Base-by-base conservation (phyloP, 2,888 invertebrate species). In the Scaptomyza polygonia region DNA sequence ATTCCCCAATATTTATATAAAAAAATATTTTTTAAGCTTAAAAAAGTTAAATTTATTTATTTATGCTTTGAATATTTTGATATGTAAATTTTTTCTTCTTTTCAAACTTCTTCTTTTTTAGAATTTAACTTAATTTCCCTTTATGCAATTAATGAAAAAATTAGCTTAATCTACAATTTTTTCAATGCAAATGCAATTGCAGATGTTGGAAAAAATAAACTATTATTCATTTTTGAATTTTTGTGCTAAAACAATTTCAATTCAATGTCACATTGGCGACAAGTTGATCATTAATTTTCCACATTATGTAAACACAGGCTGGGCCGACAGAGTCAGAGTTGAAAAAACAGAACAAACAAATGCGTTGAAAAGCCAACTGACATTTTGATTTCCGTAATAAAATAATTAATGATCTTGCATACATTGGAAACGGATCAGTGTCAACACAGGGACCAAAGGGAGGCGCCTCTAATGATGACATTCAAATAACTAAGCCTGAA, bases 381-480 rank as follows among this genome's bases (percentile, higher is more conserved):
- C 89, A 88, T 87, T 88, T 87, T 82, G 88, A 85, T 88, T 88
- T 85, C 79, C 88, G 88, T 82, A 87, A 88, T 88, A 88, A 88
- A 85, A 79, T 86, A 86, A 86, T 86, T 86, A 86, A 86, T 86
- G 88, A 88, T 81, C 77, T 34, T 40, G 45, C 32, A 16, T 43
- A 32, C 65, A 66, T 80, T 75, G 80, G 64, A 82, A 76, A 71
- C 70, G 86, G 82, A 82, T 82, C 86, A 86, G 66, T 62, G 68
- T 78, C 65, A 39, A 39, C 39, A 54, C 39, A 54, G 36, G 40
- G 45, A 9, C 48, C 21, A 39, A 42, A 45, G 54, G 39, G n/a
- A 61, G 61, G 65, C 63, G 76, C 55, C 67, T 56, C 66, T 89
- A 88, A 88, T 87, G 89, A 87, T 82, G 86, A 79, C 84, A 84